Percentiles rank a stretch among this genome's conserved stretches.
These are phyloP conservation scores for Anguilla japonica DNA, from an alignment of 2,113 vertebrate genomes.

Conservation along the genomic window DNA sequence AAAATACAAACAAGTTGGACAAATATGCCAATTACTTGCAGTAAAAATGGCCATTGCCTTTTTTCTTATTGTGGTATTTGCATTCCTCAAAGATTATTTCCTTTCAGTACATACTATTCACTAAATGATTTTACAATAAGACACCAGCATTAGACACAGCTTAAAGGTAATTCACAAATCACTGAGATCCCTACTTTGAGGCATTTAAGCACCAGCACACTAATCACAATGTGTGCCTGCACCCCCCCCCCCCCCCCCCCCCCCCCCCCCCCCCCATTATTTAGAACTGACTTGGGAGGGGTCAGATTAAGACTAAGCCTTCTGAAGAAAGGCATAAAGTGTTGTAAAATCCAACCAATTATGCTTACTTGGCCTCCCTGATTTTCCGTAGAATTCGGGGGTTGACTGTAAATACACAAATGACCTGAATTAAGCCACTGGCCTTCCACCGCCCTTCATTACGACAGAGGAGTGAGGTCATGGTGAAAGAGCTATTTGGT, in stretches of 20 bases:
- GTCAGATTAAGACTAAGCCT: constrained; percentile 2
- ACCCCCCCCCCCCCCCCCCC: background rate
- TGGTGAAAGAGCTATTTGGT: background rate
- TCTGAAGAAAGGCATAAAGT: background rate
- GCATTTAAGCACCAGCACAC: background rate
- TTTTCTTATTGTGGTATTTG: background rate
- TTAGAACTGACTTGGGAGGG: background rate
- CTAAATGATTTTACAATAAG: background rate
- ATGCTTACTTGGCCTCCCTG: background rate
- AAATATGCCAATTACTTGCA: background rate
- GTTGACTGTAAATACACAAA: background rate
- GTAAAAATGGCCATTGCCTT: background rate
- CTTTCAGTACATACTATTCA: background rate
- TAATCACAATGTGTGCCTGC: background rate
- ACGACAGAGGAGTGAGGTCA: constrained; percentile 2
- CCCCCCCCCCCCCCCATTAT: background rate
- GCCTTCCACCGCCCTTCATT: background rate
- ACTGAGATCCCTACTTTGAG: background rate
- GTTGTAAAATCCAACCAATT: background rate
- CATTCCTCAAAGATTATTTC: background rate
- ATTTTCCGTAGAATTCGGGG: background rate
- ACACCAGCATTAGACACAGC: background rate
- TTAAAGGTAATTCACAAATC: background rate
- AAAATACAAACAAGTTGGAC: background rate
- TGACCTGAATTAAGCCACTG: constrained; percentile 3